Base-by-base conservation (phyloP, 1,140 invertebrate species). In the Calephelis nemesis region DNA sequence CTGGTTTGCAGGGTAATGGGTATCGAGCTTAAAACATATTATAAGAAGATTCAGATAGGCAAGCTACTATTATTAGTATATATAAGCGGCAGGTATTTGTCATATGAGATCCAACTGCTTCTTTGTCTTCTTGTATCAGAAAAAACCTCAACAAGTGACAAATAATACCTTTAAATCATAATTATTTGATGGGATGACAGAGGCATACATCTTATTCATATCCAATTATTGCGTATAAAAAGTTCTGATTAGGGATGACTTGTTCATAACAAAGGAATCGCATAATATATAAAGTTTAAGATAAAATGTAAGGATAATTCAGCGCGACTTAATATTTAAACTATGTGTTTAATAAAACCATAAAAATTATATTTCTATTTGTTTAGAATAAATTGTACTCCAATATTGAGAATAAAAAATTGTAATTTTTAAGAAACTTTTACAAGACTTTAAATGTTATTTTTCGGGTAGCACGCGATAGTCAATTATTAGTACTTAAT, bases 401-500 rank as follows among this genome's bases (percentile, higher is more conserved):
- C 15, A 54, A 54, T 15, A 30, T 19, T 54, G 30, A 11, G 52
- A 54, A 11, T 30, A 54, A 54, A 58, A 19, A 19, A 19, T 11
- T 58, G 52, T 58, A 58, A 58, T 58, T 58, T 58, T 58, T 58
- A 58, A 58, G 30, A 58, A 30, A 58, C 7, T 54, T 58, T 39
- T 58, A 58, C 52, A 58, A 58, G 52, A 39, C 52, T 58, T 54
- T 54, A 30, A 15, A 54, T 1, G 4, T 4, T 54, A 15, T 54
- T 58, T 58, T 58, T 58, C 19, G 39, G 30, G 19, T 9, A 5
- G 52, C 52, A 58, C 52, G 52, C 52, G 52, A 58, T 58, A 58
- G 52, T 58, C 52, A 58, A 58, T 58, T 58, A 58, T 58, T 58
- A 58, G 52, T 54, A 54, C 50, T 54, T 54, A 54, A 54, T 54